Conservation (phyloP, 2,888 invertebrate genomes). For the Oligia latruncula region DNA sequence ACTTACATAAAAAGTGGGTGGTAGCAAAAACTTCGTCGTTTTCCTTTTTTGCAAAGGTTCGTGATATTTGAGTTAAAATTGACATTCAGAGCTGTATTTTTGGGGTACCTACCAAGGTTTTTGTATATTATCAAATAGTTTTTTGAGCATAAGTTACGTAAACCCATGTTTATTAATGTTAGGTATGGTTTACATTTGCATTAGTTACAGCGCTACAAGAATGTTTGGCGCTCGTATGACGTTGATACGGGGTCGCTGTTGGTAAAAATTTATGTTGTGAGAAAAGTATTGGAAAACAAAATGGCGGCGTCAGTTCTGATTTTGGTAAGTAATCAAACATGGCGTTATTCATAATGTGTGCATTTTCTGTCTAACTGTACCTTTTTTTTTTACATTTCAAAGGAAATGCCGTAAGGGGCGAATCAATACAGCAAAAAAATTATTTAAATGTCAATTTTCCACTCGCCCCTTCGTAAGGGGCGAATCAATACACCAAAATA, state of each 20-base stretch:
- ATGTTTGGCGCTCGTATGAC: background rate
- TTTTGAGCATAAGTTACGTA: background rate
- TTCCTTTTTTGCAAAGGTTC: background rate
- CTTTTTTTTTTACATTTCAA: too few relatives aligned
- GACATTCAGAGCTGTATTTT: too few relatives aligned
- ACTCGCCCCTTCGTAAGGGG: too few relatives aligned
- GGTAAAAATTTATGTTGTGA: background rate
- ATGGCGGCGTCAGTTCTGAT: background rate
- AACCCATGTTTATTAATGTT: background rate
- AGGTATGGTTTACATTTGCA: background rate
- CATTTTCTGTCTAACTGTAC: too few relatives aligned
- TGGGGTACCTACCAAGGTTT: background rate
- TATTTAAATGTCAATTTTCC: too few relatives aligned
- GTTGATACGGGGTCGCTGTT: background rate
- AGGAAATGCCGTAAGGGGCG: too few relatives aligned
- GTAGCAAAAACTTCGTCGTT: background rate
- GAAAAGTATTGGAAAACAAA: background rate
- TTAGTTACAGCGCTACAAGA: background rate
- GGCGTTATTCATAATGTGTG: too few relatives aligned
- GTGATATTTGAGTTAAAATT: constrained; percentile 11
- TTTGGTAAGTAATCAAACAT: background rate
- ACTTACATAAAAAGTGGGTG: background rate
- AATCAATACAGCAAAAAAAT: too few relatives aligned
- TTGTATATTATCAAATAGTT: background rate
- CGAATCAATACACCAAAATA: too few relatives aligned